Percentiles rank a stretch among this genome's conserved stretches.
These are phyloP conservation scores for Asteroscopus sphinx DNA, from an alignment of 2,888 invertebrate genomes.

Conservation along the genomic window DNA sequence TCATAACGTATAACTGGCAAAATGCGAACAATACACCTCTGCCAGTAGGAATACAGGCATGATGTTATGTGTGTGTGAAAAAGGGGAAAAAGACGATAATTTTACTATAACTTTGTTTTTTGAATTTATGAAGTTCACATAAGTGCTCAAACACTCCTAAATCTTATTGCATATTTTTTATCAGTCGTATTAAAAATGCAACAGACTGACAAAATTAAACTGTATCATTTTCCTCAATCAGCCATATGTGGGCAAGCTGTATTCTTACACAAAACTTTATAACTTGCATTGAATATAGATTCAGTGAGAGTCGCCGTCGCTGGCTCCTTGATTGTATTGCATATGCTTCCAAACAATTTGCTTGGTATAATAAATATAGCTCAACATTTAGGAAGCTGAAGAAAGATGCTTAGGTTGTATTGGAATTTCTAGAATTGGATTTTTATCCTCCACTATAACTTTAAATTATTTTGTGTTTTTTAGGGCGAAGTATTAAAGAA, in stretches of 20 bases:
- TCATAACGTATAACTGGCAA: too few species aligned
- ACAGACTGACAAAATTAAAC: neutral
- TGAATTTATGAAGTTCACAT: too few species aligned
- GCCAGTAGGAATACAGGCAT: too few species aligned
- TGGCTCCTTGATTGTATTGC: constrained; percentile 16
- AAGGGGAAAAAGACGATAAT: too few species aligned
- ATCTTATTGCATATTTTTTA: too few species aligned
- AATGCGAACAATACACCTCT: too few species aligned
- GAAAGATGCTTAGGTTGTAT: constrained; percentile 4
- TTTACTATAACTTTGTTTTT: too few species aligned
- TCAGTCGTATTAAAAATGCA: neutral
- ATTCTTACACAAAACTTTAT: constrained; percentile 41
- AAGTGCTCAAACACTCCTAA: too few species aligned
- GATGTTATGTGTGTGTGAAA: too few species aligned
- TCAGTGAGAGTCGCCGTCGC: constrained; percentile 41
- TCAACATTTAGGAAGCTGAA: constrained; percentile 3
- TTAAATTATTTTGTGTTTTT: neutral
- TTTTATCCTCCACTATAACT: too few species aligned
- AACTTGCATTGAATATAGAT: constrained; percentile 49
- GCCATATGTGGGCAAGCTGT: constrained; percentile 9
- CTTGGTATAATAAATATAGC: constrained; percentile 10
- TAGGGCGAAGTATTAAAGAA: too few species aligned
- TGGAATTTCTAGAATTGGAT: too few species aligned
- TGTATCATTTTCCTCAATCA: constrained; percentile 14
- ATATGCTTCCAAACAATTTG: constrained; percentile 24